phyloP scores from a whole-genome alignment of 2,797 vertebrate genomes.

The Florisuga fusca region DNA sequence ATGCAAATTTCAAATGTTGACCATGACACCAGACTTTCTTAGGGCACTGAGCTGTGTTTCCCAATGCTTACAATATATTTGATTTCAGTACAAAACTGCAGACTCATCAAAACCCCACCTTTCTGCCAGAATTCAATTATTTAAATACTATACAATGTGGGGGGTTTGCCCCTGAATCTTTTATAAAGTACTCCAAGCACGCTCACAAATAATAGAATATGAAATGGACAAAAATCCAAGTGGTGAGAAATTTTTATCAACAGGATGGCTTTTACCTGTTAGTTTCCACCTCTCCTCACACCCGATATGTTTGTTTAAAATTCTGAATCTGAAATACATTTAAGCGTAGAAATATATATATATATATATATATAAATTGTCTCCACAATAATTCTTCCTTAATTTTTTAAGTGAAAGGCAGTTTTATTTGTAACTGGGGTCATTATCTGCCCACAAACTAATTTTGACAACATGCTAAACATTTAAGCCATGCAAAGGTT shows the following conservation, averaged over 20 bases:
- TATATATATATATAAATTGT: background rate
- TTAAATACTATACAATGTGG: background rate
- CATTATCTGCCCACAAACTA: background rate
- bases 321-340: background rate
- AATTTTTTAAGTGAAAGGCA: slow-evolving; percentile 16
- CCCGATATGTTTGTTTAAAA: background rate
- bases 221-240: background rate
- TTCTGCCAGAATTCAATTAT: slow-evolving; percentile 49
- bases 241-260: background rate
- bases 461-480: background rate
- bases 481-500: background rate
- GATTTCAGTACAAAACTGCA: slow-evolving; percentile 62
- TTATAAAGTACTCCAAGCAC: background rate
- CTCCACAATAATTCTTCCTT: background rate
- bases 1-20: slow-evolving; percentile 65
- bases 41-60: slow-evolving; percentile 50
- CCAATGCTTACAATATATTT: slow-evolving; percentile 56
- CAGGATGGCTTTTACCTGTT: background rate
- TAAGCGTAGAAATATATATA: background rate
- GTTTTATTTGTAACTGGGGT: background rate
- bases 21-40: slow-evolving; percentile 58
- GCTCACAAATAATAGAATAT: background rate
- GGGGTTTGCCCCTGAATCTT: background rate
- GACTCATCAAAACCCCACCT: slow-evolving; percentile 58
- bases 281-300: background rate